These are phyloP conservation scores for Lycaena phlaeas DNA, from an alignment of 2,888 invertebrate species.

Conservation along the genomic window DNA sequence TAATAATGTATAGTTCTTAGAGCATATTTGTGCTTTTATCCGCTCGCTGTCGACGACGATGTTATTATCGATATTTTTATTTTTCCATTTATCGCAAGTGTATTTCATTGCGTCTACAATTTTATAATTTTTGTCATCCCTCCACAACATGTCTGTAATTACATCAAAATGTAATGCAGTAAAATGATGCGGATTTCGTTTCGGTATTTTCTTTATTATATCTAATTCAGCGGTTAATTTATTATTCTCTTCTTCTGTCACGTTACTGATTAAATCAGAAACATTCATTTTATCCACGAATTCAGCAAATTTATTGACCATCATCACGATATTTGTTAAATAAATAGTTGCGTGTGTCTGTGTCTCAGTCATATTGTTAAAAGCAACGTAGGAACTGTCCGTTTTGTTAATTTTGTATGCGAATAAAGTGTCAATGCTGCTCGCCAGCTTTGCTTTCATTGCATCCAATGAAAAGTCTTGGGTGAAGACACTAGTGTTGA, in stretches of 20 bases:
- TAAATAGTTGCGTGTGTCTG: constrained; percentile 40
- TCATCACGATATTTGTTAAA: constrained; percentile 42
- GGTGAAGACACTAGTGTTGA: constrained; percentile 31
- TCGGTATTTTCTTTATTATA: constrained; percentile 39
- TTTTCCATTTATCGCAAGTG: constrained; percentile 36
- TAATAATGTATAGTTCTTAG: constrained; percentile 39
- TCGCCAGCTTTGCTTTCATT: constrained; percentile 35
- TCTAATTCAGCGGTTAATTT: constrained; percentile 31
- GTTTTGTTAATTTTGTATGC: constrained; percentile 37
- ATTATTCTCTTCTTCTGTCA: constrained; percentile 28
- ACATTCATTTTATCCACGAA: constrained; percentile 28
- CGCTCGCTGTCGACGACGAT: constrained; percentile 39
- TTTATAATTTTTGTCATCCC: constrained; percentile 30
- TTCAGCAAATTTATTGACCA: constrained; percentile 39
- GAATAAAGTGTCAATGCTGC: constrained; percentile 35
- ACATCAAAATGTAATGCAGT: constrained; percentile 49
- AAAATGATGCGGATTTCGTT: constrained; percentile 40
- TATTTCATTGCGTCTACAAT: constrained; percentile 33
- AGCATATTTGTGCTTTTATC: constrained; percentile 41
- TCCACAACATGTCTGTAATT: constrained; percentile 43
- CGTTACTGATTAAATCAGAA: constrained; percentile 16
- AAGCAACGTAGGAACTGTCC: constrained; percentile 34
- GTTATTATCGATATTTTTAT: constrained; percentile 31
- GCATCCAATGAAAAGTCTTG: constrained; percentile 32
- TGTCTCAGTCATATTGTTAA: constrained; percentile 42